Base-by-base conservation (phyloP, 2,113 vertebrate species). In the Pitta sordida region DNA sequence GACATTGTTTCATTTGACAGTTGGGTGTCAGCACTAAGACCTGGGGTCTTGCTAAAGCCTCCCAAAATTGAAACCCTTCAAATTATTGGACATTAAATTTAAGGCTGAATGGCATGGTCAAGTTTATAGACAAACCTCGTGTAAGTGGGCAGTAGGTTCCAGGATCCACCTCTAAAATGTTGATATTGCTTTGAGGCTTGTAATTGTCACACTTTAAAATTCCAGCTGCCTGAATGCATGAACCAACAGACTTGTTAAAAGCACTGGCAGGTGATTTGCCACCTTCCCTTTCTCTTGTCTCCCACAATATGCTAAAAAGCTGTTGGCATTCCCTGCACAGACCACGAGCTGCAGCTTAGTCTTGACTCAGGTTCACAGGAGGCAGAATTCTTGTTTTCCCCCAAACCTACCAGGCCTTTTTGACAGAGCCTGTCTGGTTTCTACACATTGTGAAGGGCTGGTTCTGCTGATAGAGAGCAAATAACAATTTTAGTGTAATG, bases 401-500 rank as follows among this genome's bases (percentile, higher is more conserved):
- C 52, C 51, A 55, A 86, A 71, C 39, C 52, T 58, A 0, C 55
- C 4, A 15, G 55, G 39, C 22, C 39, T 83, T 7, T 77, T 65
- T 55, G 64, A 41, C 11, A 49, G 43, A 83, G 22, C 11, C n/a
- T 52, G 63, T 70, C 68, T 84, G 15, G 10, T 68, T 82, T 56
- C 53, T 52, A 1, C 26, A 7, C 32, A 1, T 15, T 56, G 27
- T 37, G 71, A 87, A 62, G 62, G 27, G 29, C 77, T 89, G 74
- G 49, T 82, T 62, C 39, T 0, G 1, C 49, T 82, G 81, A 34
- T 73, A 73, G 69, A 11, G 51, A 86, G 43, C 53, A 91, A 93
- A 93, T 87, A 91, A 83, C 41, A 94, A 86, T 82, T 95, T 71
- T n/a, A 60, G 32, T 65, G 39, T 95, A 94, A 96, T 93, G 92